These are phyloP conservation scores for Erythrolamprus reginae DNA, from an alignment of 2,113 vertebrate species.

Conservation along the genomic window DNA sequence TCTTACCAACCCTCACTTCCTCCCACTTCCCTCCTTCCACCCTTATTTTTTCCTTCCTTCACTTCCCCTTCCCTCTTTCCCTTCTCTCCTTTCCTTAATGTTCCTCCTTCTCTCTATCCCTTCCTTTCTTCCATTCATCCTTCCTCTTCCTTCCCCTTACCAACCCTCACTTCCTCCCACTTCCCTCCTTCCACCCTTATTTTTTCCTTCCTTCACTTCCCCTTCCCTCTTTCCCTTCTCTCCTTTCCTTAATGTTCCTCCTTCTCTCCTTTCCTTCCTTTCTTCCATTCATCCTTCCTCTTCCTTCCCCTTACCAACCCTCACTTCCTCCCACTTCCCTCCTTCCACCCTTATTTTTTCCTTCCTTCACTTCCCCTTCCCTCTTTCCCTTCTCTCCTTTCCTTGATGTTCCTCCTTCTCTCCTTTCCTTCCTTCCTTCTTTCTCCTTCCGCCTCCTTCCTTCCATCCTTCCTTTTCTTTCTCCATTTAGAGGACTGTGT, in stretches of 20 bases:
- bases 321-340: background rate
- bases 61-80: background rate
- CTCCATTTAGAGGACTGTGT: background rate
- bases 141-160: too few species aligned
- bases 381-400: too few species aligned
- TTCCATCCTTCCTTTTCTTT: background rate
- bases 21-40: too few species aligned
- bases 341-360: background rate
- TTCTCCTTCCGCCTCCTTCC: too few species aligned
- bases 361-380: background rate
- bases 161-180: background rate
- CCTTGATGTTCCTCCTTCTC: too few species aligned
- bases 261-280: background rate
- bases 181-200: too few species aligned
- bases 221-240: background rate
- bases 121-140: background rate
- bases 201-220: too few species aligned
- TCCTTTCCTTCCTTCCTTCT: background rate
- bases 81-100: too few species aligned
- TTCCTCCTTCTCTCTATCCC: background rate
- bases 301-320: too few species aligned
- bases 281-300: background rate
- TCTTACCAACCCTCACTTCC: too few species aligned
- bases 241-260: background rate
- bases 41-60: too few species aligned